Conservation (phyloP, 2,113 vertebrate species). For the Embiotoca jacksoni region DNA sequence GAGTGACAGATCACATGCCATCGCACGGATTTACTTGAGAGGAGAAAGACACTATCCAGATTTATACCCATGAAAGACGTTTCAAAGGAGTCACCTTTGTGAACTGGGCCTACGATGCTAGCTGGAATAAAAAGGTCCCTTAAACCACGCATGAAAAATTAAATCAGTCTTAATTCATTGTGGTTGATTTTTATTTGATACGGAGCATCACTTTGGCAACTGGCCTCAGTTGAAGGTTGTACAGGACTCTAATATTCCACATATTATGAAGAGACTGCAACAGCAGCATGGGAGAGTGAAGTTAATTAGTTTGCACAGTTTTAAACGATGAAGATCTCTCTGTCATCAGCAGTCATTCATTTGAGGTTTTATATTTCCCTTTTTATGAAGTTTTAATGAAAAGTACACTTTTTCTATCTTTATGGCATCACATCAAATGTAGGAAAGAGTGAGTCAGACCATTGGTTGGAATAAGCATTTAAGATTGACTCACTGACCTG, state of each 20-base stretch:
- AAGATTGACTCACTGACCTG: conserved; percentile 37
- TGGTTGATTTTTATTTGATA: conserved; percentile 29
- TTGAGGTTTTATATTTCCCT: neutral
- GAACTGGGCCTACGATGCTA: conserved; percentile 6
- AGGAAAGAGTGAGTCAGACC: conserved; percentile 10
- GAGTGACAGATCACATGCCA: conserved; percentile 59
- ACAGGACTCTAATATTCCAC: neutral
- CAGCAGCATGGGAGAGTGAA: neutral
- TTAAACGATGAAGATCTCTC: neutral
- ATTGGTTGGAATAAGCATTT: conserved; percentile 32
- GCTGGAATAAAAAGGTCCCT: neutral
- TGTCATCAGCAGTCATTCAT: neutral
- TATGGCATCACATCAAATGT: conserved; percentile 15
- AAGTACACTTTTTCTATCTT: conserved; percentile 32
- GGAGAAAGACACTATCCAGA: conserved; percentile 34
- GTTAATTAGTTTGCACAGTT: neutral
- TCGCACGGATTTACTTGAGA: conserved; percentile 55
- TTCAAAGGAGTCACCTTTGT: conserved; percentile 28
- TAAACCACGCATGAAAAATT: neutral
- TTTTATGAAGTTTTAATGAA: conserved; percentile 10
- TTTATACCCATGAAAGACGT: conserved; percentile 39
- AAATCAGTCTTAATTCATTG: conserved; percentile 6
- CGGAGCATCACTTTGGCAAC: neutral
- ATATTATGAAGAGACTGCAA: neutral
- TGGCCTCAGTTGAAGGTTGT: neutral